phyloP scores from a whole-genome alignment of 1,140 invertebrate species.

The Limonius californicus region DNA sequence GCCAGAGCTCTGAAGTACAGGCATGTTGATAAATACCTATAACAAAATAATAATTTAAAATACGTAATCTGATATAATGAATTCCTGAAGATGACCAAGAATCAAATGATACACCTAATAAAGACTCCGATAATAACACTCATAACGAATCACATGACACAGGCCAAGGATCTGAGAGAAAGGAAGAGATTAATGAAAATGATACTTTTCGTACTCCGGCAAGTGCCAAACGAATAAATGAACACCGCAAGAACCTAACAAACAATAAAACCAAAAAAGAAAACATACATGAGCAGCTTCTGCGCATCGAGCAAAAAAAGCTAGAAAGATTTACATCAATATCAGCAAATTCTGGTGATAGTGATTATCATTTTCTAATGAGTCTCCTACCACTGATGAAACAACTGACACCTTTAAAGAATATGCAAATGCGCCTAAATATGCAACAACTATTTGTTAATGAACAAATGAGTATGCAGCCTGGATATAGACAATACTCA shows the following conservation, averaged over 20 bases:
- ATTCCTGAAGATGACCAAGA: background rate
- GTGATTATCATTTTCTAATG: background rate
- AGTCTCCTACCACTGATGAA: constrained; percentile 17
- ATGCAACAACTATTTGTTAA: too few species aligned
- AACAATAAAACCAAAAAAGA: background rate
- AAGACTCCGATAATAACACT: background rate
- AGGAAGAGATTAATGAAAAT: background rate
- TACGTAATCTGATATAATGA: background rate
- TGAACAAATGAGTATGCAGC: too few species aligned
- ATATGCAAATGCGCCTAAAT: too few species aligned
- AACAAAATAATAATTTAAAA: background rate
- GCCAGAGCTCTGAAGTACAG: constrained; percentile 19
- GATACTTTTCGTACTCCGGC: background rate
- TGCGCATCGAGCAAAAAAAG: background rate
- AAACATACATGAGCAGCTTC: background rate
- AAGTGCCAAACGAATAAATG: background rate
- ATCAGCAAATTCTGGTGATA: background rate
- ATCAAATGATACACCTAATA: background rate
- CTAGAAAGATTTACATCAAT: background rate
- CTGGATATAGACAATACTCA: too few species aligned
- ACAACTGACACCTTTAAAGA: background rate
- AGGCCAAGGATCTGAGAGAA: background rate
- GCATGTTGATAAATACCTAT: constrained; percentile 24
- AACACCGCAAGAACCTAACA: background rate
- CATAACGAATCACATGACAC: background rate